phyloP scores from a whole-genome alignment of 2,113 vertebrate genomes.

The Lucifuga dentata region DNA sequence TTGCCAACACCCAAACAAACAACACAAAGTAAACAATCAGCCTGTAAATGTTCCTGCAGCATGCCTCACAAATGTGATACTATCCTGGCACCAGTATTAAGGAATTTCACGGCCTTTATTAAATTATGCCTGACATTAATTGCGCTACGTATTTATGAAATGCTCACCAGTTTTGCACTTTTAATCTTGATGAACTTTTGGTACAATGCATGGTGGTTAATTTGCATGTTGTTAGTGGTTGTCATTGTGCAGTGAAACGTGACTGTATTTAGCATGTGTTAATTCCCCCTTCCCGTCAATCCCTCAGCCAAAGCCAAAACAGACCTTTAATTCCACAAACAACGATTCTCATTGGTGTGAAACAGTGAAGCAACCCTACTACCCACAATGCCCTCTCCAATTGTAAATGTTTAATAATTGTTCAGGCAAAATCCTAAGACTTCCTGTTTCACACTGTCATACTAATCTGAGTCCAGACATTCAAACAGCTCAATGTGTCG shows the following conservation, averaged over 20 bases:
- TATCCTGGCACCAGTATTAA: constrained; percentile 13
- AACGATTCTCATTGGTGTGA: constrained; percentile 24
- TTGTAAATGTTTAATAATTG: constrained; percentile 32
- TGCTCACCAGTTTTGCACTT: constrained; percentile 30
- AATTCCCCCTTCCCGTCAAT: constrained; percentile 52
- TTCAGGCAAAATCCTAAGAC: constrained; percentile 35
- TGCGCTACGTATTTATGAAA: constrained; percentile 33
- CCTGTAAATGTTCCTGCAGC: constrained; percentile 27
- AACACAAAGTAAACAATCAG: constrained; percentile 43
- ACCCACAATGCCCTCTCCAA: constrained; percentile 17
- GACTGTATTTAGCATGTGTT: constrained; percentile 72
- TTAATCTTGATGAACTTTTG: constrained; percentile 52
- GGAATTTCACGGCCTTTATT: constrained; percentile 33
- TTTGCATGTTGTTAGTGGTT: constrained; percentile 61
- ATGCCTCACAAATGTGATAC: constrained; percentile 26
- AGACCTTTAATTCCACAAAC: constrained; percentile 11
- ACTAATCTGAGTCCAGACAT: constrained; percentile 1
- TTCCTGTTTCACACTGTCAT: constrained; percentile 44
- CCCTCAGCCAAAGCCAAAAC: constrained; percentile 49
- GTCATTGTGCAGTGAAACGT: constrained; percentile 79
- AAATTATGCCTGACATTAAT: constrained; percentile 44
- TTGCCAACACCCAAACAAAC: constrained; percentile 47
- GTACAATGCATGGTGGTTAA: constrained; percentile 41
- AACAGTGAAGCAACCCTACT: constrained; percentile 14
- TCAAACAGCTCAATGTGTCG: constrained; percentile 35